A percentile compares a stretch with the other conserved stretches of the same genome.
phyloP scores from a whole-genome alignment of 2,113 vertebrate genomes.

The Piliocolobus tephrosceles region DNA sequence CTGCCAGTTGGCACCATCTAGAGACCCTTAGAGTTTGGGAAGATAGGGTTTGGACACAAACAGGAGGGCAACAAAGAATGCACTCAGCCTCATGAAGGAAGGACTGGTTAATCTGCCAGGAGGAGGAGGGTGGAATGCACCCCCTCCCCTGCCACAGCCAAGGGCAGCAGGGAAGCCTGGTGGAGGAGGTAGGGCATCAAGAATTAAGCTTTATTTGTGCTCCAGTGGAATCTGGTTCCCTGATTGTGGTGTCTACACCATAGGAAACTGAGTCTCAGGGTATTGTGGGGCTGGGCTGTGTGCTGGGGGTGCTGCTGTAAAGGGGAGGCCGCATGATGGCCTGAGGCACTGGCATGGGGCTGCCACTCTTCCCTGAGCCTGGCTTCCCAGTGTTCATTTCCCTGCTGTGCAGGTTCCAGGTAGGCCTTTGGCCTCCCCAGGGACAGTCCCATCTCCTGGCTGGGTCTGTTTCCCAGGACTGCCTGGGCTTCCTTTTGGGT shows the following conservation, averaged over 20 bases:
- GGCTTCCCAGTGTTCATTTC: not conserved
- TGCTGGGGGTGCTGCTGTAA: not conserved
- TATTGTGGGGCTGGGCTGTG: not conserved
- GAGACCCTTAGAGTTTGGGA: not conserved
- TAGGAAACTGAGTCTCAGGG: not conserved
- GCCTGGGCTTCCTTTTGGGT: not conserved
- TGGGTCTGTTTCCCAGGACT: slow-evolving; percentile 6
- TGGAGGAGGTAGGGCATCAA: too few relatives aligned
- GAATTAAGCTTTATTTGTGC: not conserved
- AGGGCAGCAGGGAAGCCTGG: not conserved
- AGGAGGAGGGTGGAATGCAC: not conserved
- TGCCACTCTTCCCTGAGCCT: not conserved
- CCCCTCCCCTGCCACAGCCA: not conserved
- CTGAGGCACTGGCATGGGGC: not conserved
- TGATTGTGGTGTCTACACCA: not conserved
- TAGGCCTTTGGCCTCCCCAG: not conserved
- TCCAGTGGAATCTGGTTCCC: not conserved
- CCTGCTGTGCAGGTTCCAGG: not conserved
- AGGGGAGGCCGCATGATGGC: not conserved
- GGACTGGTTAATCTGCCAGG: not conserved
- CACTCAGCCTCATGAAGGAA: not conserved
- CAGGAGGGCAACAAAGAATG: not conserved
- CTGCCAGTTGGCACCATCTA: not conserved
- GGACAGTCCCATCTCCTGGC: not conserved
- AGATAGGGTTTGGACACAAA: not conserved